These are phyloP conservation scores for Alces alces DNA, from an alignment of 2,113 vertebrate genomes.

Conservation along the genomic window DNA sequence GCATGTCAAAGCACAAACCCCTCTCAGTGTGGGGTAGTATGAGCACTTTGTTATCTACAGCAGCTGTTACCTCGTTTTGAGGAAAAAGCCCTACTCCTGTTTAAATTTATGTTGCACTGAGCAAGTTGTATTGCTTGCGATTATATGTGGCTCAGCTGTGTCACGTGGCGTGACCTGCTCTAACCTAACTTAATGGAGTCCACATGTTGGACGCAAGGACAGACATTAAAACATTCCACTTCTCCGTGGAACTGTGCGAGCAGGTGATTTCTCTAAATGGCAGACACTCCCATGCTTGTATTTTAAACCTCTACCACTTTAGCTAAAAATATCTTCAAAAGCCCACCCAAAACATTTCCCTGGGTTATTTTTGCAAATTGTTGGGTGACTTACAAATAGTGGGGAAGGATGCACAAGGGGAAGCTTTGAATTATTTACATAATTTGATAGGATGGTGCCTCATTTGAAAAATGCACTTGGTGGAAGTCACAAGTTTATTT, in stretches of 20 bases:
- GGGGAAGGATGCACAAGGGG: conserved; percentile 33
- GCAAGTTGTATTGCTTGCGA: conserved; percentile 76
- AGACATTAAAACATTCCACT: conserved; percentile 74
- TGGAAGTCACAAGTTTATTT: conserved; percentile 26
- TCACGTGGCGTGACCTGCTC: conserved; percentile 84
- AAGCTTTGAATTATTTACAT: conserved; percentile 72
- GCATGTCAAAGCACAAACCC: conserved; percentile 64
- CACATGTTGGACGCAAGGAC: conserved; percentile 83
- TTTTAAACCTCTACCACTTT: conserved; percentile 72
- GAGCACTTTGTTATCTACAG: conserved; percentile 75
- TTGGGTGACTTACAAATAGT: conserved; percentile 59
- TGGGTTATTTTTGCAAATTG: conserved; percentile 71
- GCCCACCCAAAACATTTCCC: conserved; percentile 70
- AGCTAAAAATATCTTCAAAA: conserved; percentile 75
- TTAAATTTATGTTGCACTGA: conserved; percentile 77
- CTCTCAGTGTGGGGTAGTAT: conserved; percentile 67
- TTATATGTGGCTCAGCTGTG: conserved; percentile 80
- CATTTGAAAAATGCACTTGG: conserved; percentile 26
- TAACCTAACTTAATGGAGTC: conserved; percentile 85
- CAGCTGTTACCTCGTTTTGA: conserved; percentile 79
- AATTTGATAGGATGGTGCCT: conserved; percentile 45
- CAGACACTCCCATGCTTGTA: conserved; percentile 78
- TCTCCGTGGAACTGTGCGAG: conserved; percentile 79
- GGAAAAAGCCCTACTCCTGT: conserved; percentile 47
- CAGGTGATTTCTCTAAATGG: conserved; percentile 84